A percentile compares a stretch with the other conserved stretches of the same genome.
Evolutionary conservation across 2,797 vertebrate species (phyloP).

Genomic region (Thamnophis elegans): DNA sequence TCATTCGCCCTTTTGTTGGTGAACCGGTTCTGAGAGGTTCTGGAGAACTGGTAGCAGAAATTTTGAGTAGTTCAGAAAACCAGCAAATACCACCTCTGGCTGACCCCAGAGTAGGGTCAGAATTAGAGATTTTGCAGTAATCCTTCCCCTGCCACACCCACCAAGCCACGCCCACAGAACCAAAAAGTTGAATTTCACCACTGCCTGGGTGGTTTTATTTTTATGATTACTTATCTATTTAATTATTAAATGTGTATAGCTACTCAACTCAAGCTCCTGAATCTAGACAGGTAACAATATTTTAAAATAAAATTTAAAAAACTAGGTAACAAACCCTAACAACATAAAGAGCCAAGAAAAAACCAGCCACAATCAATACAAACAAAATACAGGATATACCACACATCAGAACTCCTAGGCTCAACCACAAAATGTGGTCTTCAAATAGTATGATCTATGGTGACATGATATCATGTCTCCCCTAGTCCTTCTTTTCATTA

Average conservation of each 20-base stretch:
- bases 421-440: neutral
- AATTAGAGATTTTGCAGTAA: too few species aligned
- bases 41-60: too few species aligned
- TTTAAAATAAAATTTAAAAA: neutral
- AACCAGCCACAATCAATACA: neutral
- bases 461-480: neutral
- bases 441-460: neutral
- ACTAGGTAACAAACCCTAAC: neutral
- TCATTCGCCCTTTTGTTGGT: too few species aligned
- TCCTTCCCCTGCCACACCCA: too few species aligned
- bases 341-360: neutral
- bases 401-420: neutral
- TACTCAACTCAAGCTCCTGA: neutral
- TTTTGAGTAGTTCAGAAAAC: too few species aligned
- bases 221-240: neutral
- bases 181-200: too few species aligned
- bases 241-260: neutral
- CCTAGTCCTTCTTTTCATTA: too few species aligned
- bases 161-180: too few species aligned
- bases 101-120: too few species aligned
- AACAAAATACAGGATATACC: neutral
- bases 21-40: too few species aligned
- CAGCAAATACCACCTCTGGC: too few species aligned
- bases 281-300: neutral
- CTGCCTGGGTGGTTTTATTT: neutral